Base-by-base conservation (phyloP, 2,888 invertebrate genomes). In the Spicauda simplicius region DNA sequence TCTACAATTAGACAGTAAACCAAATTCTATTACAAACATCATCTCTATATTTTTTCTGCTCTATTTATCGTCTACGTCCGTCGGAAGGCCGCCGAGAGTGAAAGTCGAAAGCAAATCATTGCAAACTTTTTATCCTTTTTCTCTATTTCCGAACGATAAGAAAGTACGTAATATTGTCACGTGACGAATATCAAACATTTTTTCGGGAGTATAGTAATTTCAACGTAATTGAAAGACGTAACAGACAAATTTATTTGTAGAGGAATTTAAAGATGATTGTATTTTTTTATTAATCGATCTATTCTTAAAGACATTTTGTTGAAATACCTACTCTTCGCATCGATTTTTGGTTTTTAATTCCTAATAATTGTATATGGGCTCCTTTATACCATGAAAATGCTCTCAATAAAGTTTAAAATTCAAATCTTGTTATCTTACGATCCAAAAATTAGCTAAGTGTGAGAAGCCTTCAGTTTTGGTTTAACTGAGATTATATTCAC, bases 51-150 rank as follows among this genome's bases (percentile, higher is more conserved):
- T 67, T 61, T 54, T 67, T 67, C 25, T 61, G 66, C 60, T 56
- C 66, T 18, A 61, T 60, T 61, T 69, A 56, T 50, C 52, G 61
- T 52, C 56, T 56, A 62, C 58, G 61, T 65, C 69, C 67, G 80
- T 85, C 83, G 86, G 86, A 84, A 83, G 81, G 72, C 71, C 75
- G 77, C 72, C 37, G 41, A 56, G 73, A 80, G 89, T 80, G 90
- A 90, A 90, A 90, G 89, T 88, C 76, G 88, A 90, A 86, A 90
- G 90, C 78, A 78, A 76, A 73, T 74, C 73, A 79, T 78, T 79
- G 78, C 70, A 74, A 75, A 81, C 78, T 81, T 77, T 75, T 75
- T 76, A 78, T 71, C 69, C 59, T 69, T 69, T 69, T 65, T 66
- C 55, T 56, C 55, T 61, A 37, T 64, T 69, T 69, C 52, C 6